phyloP scores from a whole-genome alignment of 2,113 vertebrate genomes.

The Psilopogon haemacephalus region DNA sequence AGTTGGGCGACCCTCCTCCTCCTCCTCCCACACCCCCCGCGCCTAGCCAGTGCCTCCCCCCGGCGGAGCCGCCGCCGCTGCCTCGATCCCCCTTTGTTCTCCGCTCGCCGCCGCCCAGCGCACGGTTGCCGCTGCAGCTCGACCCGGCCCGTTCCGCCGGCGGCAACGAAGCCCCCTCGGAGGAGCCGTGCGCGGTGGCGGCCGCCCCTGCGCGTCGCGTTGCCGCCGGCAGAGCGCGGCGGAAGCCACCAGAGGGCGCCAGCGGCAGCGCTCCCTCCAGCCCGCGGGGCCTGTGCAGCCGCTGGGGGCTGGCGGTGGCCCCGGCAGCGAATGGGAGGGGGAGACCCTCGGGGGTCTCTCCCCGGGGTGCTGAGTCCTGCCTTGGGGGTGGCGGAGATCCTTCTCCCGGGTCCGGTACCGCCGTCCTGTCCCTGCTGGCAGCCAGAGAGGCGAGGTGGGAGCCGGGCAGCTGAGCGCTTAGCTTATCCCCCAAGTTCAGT shows the following conservation, averaged over 20 bases:
- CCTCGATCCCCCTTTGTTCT: neutral
- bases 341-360: neutral
- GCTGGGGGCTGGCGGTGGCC: neutral
- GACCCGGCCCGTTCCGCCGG: neutral
- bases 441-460: too few species aligned
- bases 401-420: neutral
- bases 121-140: neutral
- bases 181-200: neutral
- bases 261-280: neutral
- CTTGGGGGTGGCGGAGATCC: neutral
- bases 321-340: too few species aligned
- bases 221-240: neutral
- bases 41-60: neutral
- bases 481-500: too few species aligned
- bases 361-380: neutral
- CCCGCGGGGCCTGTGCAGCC: neutral
- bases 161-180: neutral
- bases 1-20: neutral
- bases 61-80: neutral
- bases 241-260: neutral
- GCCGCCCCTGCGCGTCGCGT: neutral
- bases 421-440: fast-evolving
- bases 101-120: neutral
- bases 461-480: neutral
- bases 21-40: neutral